Conservation (phyloP, 1,140 invertebrate species). For the Hermetia illucens region DNA sequence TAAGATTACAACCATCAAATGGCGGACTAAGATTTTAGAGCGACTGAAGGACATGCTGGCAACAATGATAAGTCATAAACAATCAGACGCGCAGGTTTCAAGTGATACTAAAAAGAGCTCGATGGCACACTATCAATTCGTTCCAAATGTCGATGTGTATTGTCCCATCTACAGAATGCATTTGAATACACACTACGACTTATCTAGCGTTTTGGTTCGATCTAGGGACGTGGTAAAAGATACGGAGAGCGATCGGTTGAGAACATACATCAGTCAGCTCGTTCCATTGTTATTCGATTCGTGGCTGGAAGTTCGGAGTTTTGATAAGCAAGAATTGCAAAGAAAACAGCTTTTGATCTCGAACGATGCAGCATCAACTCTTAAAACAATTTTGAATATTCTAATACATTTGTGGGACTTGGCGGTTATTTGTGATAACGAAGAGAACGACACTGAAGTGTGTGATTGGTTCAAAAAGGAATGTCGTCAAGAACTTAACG, state of each 20-base stretch:
- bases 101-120: not conserved
- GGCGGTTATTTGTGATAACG: slow-evolving; percentile 30
- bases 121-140: not conserved
- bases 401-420: slow-evolving; percentile 38
- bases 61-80: slow-evolving; percentile 26
- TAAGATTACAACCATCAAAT: slow-evolving; percentile 53
- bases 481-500: slow-evolving; percentile 33
- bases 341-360: too few species aligned
- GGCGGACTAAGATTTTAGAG: slow-evolving; percentile 57
- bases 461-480: slow-evolving; percentile 34
- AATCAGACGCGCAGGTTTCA: slow-evolving; percentile 6
- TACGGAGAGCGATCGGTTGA: slow-evolving; percentile 17
- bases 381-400: slow-evolving; percentile 40
- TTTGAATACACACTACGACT: too few species aligned
- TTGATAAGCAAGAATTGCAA: slow-evolving; percentile 23
- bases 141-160: not conserved
- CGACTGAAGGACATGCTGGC: slow-evolving; percentile 45
- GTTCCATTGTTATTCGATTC: slow-evolving; percentile 56
- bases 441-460: slow-evolving; percentile 22
- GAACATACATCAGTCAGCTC: slow-evolving; percentile 42
- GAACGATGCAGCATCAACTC: slow-evolving; percentile 37
- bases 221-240: not conserved
- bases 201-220: not conserved
- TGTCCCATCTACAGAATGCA: not conserved
- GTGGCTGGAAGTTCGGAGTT: slow-evolving; percentile 53